Evolutionary conservation across 1,140 invertebrate genomes (phyloP), one percentile per base, ranked within the genome.

Genomic region (Laodelphax striatellus): DNA sequence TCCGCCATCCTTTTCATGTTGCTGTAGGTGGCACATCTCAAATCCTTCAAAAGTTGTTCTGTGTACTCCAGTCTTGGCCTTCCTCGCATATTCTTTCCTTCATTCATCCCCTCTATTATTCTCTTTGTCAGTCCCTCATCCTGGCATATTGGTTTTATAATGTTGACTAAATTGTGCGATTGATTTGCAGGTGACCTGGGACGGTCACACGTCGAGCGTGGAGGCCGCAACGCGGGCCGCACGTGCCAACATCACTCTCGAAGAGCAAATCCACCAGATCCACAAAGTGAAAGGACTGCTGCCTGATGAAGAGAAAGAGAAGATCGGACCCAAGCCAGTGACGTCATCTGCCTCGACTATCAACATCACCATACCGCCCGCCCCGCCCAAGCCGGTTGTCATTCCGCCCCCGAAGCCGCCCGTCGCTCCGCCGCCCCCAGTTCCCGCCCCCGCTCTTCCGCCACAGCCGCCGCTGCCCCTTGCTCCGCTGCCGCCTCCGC

Each of bases 191-290:
- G 90, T 94, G 1, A 96, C 92, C 21, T 98, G 96, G 96, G 96
- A 98, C 75, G 95, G 95, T n/a, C 94, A 98, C 70, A 95, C 92
- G 0, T 92, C 92, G 0, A 93, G 88, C 70, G 85, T 96, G 65
- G 92, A 97, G 77, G 88, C 92, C 0, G 90, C 91, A 0, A 93
- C 92, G 0, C 74, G 91, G 53, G 91, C 92, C 13, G 94, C 95
- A 0, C 77, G 95, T 41, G 93, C 94, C 0, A 95, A 96, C 71
- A 96, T 98, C 62, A 95, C 94, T 1, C 79, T 98, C 17, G 94
- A 97, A 71, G 94, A 97, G 64, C 94, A 97, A 74, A 97, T 97
- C 69, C 92, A 94, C 73, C 92, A 96, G 72, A 97, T 97, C 69
- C 94, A 97, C 71, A 96, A 91, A 80, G 82, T 92, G 0, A 95